These are phyloP conservation scores for Hemitrygon akajei DNA, from an alignment of 2,797 vertebrate species.

Conservation along the genomic window DNA sequence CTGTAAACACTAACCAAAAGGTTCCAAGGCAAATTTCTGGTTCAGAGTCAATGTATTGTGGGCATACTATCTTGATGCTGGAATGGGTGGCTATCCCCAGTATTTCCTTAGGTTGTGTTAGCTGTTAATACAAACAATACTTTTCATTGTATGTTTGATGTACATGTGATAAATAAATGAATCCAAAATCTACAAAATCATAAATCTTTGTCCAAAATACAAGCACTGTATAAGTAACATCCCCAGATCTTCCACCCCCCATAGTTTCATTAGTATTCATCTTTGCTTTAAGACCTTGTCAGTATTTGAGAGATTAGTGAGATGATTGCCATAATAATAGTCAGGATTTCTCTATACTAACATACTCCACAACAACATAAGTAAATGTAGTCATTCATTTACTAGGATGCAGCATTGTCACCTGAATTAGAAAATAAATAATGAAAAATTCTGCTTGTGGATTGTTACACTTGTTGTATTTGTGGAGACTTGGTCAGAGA, in stretches of 20 bases:
- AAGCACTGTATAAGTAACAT: too few species aligned
- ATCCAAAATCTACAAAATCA: background rate
- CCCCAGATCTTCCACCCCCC: background rate
- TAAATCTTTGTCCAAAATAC: background rate
- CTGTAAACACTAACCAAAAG: background rate
- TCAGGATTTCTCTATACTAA: background rate
- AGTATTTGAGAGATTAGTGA: background rate
- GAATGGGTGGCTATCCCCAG: too few species aligned
- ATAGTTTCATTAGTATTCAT: background rate
- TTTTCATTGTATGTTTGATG: too few species aligned
- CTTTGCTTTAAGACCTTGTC: background rate
- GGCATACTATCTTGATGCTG: too few species aligned
- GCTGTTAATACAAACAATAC: too few species aligned
- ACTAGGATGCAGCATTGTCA: background rate
- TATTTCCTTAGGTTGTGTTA: too few species aligned
- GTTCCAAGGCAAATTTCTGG: background rate
- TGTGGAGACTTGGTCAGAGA: background rate
- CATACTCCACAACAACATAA: background rate
- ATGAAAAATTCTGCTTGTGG: background rate
- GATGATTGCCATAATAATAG: background rate
- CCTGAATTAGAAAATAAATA: background rate
- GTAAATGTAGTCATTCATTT: background rate
- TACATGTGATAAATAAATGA: too few species aligned
- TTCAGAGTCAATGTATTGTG: background rate
- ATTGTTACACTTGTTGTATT: background rate